Percentiles rank a stretch among this genome's conserved stretches.
Conservation (phyloP, 2,888 invertebrate genomes). For the Caenorhabditis plicata region DNA sequence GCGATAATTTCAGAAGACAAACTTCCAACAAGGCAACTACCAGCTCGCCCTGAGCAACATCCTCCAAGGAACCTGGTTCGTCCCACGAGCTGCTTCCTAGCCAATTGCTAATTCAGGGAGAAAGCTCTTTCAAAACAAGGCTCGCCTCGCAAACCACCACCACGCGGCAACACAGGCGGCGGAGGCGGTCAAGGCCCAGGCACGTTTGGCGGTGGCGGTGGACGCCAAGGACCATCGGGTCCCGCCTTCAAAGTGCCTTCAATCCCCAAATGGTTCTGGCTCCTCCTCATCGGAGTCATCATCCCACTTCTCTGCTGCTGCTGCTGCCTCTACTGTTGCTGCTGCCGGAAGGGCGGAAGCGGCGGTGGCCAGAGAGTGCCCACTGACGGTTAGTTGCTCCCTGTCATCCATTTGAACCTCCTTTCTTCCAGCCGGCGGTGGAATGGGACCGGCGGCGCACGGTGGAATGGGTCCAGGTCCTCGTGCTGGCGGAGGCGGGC, state of each 20-base stretch:
- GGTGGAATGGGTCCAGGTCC: constrained; percentile 20
- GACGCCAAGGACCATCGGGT: constrained; percentile 9
- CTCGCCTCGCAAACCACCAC: constrained; percentile 22
- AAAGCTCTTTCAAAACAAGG: constrained; percentile 53
- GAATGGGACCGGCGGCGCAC: no score
- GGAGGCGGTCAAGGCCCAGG: constrained; percentile 13
- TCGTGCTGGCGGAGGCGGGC: constrained; percentile 10
- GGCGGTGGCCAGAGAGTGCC: constrained; percentile 34
- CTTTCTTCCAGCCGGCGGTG: constrained; percentile 12
- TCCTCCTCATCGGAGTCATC: constrained; percentile 47
- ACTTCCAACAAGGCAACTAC: constrained; percentile 50
- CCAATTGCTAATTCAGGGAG: constrained; percentile 28
- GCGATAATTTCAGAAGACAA: constrained; percentile 48
- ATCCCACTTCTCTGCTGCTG: constrained; percentile 60
- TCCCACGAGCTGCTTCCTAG: not conserved
- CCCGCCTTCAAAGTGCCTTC: constrained; percentile 33
- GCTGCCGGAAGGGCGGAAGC: constrained; percentile 51
- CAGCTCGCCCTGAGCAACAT: constrained; percentile 54
- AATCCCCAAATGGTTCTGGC: constrained; percentile 44
- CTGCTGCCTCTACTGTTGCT: constrained; percentile 58
- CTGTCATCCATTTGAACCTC: not conserved
- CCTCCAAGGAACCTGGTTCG: constrained; percentile 41
- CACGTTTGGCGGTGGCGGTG: constrained; percentile 8
- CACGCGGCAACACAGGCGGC: constrained; percentile 16
- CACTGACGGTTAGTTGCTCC: constrained; percentile 14